Evolutionary conservation across 2,888 invertebrate genomes (phyloP), one percentile per base, ranked within the genome.

Genomic region (Ceriagrion tenellum): DNA sequence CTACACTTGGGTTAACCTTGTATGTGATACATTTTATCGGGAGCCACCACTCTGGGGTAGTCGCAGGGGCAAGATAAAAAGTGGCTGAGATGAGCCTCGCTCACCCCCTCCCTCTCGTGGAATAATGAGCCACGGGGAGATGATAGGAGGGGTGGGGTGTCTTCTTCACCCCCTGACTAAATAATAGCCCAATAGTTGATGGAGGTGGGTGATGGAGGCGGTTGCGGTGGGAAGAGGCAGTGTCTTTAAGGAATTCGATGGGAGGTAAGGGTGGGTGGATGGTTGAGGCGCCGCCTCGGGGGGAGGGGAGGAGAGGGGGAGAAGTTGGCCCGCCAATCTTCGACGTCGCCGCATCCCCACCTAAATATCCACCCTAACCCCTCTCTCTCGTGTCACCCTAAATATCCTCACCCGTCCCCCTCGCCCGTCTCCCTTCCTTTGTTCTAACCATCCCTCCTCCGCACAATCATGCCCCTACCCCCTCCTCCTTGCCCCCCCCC

Each of bases 111-210:
- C 69, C 69, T n/a, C 35, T 35, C 26, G 81, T 26, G 26, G 81
- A 35, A 81, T 59, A 81, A 81, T 81, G 81, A 81, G 81, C 3
- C 81, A 16, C 12, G 30, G 30, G 81, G 30, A 81, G 81, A 35
- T 26, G 69, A n/a, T 2, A n/a, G 6, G 69, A 8, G 20, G 20
- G 69, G 69, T 69, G 26, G 16, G 59, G 59, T 59, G 59, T 2
- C 8, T 2, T 47, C 47, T 4, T 16, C 59, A 59, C 16, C 59
- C n/a, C n/a, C 69, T 69, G 69, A 13, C 81, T 81, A 35, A 81
- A 81, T 81, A 16, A 81, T 81, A 81, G 81, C 81, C 81, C 81
- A 35, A 81, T 81, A 81, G 35, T 81, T 35, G 81, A 81, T 81
- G 81, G 81, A 35, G 81, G 23, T 18, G 69, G 59, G 26, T 23